Evolutionary conservation across 2,797 vertebrate species (phyloP).

Genomic region (Ceyx erithaca): DNA sequence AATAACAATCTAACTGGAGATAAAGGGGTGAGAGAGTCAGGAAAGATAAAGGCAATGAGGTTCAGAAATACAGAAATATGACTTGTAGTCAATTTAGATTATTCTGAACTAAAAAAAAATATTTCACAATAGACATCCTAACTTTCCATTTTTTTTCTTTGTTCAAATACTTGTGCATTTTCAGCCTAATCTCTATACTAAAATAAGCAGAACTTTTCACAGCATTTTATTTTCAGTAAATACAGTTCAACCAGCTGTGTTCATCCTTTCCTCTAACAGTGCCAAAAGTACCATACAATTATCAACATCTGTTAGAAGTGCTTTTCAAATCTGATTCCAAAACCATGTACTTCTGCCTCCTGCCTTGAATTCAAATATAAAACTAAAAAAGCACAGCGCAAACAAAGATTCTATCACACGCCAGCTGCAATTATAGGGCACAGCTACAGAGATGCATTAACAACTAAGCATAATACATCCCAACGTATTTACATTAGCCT

Average conservation of each 20-base stretch:
- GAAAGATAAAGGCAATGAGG: not conserved
- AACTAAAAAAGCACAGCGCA: conserved; percentile 15
- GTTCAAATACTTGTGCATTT: not conserved
- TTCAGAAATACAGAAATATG: not conserved
- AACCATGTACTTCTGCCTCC: conserved; percentile 13
- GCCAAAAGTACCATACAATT: conserved; percentile 33
- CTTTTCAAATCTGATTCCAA: conserved; percentile 33
- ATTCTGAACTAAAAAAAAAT: conserved; percentile 39
- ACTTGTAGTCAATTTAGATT: conserved; percentile 15
- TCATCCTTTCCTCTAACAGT: not conserved
- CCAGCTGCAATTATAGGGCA: conserved; percentile 3
- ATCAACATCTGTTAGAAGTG: conserved; percentile 37
- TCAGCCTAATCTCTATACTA: not conserved
- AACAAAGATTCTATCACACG: conserved; percentile 13
- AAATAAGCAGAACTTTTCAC: conserved; percentile 25
- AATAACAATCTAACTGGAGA: not conserved
- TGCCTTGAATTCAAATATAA: conserved; percentile 33
- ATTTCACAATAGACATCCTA: conserved; percentile 13
- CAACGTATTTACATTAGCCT: not conserved
- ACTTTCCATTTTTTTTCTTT: not conserved
- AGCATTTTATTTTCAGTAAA: conserved; percentile 46
- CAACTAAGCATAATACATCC: not conserved
- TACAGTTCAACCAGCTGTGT: conserved; percentile 44
- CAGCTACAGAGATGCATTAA: not conserved
- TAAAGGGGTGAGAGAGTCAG: not conserved